These are phyloP conservation scores for Hephaestus fuliginosus DNA, from an alignment of 2,797 vertebrate genomes.

Conservation along the genomic window DNA sequence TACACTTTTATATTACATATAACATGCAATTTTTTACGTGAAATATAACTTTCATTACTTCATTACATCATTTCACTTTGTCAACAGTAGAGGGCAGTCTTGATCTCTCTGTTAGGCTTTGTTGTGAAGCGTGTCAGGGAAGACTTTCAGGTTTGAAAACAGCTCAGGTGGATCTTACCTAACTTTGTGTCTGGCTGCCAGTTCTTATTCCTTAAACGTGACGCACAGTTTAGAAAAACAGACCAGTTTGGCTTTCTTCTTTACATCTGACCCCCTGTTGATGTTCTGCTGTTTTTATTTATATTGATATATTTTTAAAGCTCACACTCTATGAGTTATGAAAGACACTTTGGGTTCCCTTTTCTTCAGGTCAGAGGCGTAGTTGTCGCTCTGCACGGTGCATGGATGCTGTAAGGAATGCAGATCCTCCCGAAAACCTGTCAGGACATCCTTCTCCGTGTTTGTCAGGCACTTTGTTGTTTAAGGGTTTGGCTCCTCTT, in stretches of 20 bases:
- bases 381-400: constrained; percentile 12
- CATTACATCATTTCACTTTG: neutral
- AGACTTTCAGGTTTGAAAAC: constrained; percentile 6
- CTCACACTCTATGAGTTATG: neutral
- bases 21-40: constrained; percentile 26
- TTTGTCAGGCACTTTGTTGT: constrained; percentile 54
- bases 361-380: constrained; percentile 7
- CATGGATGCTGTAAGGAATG: constrained; percentile 59
- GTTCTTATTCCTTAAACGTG: constrained; percentile 11
- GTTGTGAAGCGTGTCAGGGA: neutral
- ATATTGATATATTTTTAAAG: neutral
- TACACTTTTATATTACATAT: neutral
- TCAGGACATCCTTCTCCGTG: constrained; percentile 27
- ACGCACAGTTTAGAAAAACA: neutral
- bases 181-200: neutral
- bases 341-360: neutral
- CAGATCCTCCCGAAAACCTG: constrained; percentile 57
- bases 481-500: constrained; percentile 33
- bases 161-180: neutral
- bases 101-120: constrained; percentile 7
- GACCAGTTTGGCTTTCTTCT: neutral
- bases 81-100: constrained; percentile 70
- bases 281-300: neutral
- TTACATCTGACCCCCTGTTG: neutral
- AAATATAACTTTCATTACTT: neutral